A percentile compares a stretch with the other conserved stretches of the same genome.
phyloP scores from a whole-genome alignment of 1,140 invertebrate genomes.

The Leguminivora glycinivorella region DNA sequence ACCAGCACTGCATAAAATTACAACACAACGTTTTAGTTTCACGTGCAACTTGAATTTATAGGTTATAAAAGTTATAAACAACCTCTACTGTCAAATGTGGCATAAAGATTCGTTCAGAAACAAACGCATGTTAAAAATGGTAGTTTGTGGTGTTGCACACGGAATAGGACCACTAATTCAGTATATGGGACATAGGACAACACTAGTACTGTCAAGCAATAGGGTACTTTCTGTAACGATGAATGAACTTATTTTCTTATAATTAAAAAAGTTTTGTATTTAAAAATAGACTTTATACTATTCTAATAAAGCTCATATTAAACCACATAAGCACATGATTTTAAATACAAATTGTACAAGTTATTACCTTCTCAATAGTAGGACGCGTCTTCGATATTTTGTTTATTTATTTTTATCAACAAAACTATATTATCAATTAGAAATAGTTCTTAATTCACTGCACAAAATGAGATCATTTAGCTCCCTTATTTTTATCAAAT shows the following conservation, averaged over 20 bases:
- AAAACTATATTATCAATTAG: not conserved
- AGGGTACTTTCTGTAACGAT: not conserved
- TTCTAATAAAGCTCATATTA: not conserved
- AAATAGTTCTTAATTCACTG: not conserved
- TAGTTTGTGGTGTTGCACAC: no score
- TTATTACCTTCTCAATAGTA: not conserved
- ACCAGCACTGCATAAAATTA: not conserved
- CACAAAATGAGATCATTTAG: not conserved
- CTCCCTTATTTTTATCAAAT: not conserved
- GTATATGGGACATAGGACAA: not conserved
- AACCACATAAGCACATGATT: not conserved
- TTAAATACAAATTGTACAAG: not conserved
- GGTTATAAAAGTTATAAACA: constrained; percentile 2
- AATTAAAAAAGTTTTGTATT: not conserved
- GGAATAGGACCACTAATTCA: no score
- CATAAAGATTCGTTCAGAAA: not conserved
- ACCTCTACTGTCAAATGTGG: not conserved
- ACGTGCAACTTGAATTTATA: not conserved
- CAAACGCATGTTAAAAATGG: not conserved
- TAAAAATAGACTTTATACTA: not conserved
- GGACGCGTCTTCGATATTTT: not conserved
- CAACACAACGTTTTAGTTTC: not conserved
- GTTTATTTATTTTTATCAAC: not conserved
- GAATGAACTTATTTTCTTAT: not conserved
- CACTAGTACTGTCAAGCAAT: not conserved